Base-by-base conservation (phyloP, 2,113 vertebrate species). In the Stigmatopora argus region DNA sequence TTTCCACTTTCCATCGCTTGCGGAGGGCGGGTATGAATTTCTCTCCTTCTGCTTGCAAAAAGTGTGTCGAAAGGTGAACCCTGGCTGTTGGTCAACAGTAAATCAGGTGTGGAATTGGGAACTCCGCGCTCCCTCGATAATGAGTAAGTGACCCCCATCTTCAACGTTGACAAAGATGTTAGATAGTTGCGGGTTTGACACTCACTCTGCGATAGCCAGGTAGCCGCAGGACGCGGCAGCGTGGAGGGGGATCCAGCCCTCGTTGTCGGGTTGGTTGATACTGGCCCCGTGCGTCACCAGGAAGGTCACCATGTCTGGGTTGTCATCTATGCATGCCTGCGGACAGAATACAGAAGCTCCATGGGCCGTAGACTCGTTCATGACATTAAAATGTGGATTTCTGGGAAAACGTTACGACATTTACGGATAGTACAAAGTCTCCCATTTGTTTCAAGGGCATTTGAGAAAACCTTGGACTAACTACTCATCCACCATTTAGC, bases 181-280 rank as follows among this genome's bases (percentile, higher is more conserved):
- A 9, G n/a, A 17, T 11, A 13, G 35, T 45, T n/a, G 1, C 7
- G 9, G 17, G n/a, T 26, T 44, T 2, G 63, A 10, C 23, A 92
- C 97, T 96, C 90, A 99, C 97, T 98, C 94, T 79, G 97, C 97
- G 87, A 99, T 99, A 89, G 98, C 96, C 56, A 98, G 86, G 90
- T 99, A 99, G 86, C 97, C 97, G 85, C 97, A 99, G 87, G 97
- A 99, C 80, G 97, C 92, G 73, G 96, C 96, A 46, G 97, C 97
- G 66, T 99, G 97, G 62, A 99, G 92, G 79, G 96, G 97, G 89
- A 98, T 98, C 97, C 97, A 99, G 90, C 97, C 97, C 91, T 98
- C 97, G 58, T 99, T 99, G 90, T 99, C 97, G 51, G 97, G 96
- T 92, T 99, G 97, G 90, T 99, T 98, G 92, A 98, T 95, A 91